Conservation (phyloP, 2,797 vertebrate genomes). For the Champsocephalus gunnari region DNA sequence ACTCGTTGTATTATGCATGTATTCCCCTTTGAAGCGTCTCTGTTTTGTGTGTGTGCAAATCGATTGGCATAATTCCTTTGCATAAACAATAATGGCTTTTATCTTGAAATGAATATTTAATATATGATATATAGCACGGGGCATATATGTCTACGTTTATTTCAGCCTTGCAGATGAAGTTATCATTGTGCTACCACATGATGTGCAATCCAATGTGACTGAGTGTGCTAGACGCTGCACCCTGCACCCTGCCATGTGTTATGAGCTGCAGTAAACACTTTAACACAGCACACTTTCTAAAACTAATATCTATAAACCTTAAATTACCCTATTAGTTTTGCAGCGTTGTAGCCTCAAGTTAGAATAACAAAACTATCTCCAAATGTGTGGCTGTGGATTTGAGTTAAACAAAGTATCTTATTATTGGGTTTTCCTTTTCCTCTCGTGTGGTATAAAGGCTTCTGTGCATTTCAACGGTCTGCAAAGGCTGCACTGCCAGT, state of each 20-base stretch:
- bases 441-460: too few species aligned
- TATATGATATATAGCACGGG: neutral
- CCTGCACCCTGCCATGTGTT: neutral
- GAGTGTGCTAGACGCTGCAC: neutral
- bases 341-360: neutral
- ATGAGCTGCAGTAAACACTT: neutral
- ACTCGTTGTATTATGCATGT: neutral
- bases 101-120: neutral
- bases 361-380: conserved; percentile 3
- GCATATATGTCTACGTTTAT: neutral
- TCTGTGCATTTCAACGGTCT: too few species aligned
- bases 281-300: neutral
- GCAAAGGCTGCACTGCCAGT: too few species aligned
- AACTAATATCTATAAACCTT: neutral
- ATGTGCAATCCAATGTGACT: conserved; percentile 1
- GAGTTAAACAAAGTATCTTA: neutral
- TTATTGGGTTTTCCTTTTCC: too few species aligned
- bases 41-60: neutral
- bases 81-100: neutral
- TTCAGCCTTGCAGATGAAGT: too few species aligned
- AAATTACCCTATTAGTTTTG: neutral
- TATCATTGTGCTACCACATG: neutral
- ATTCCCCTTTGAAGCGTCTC: neutral
- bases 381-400: conserved; percentile 7
- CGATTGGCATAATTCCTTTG: neutral